Evolutionary conservation across 2,888 invertebrate species (phyloP), one percentile per base, ranked within the genome.

Genomic region (Crepidodera aurea): DNA sequence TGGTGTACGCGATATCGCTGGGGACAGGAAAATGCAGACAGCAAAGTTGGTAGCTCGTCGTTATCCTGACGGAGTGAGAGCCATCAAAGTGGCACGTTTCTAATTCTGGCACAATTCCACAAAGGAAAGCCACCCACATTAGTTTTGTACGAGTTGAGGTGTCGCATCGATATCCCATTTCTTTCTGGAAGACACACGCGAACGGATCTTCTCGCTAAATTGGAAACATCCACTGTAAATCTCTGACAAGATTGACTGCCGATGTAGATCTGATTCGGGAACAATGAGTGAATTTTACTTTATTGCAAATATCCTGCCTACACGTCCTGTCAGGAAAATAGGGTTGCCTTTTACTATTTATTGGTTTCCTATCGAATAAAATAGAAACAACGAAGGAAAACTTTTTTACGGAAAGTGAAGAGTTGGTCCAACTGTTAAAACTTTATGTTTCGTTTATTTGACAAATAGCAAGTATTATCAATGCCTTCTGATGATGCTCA

Each of bases 11-110:
- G 29, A 29, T 29, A 29, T 29, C 29, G 29, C 29, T 6, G 10
- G 29, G 29, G 10, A 8, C 10, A 32, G 32, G n/a, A 32, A 32
- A 32, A 37, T 37, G 37, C 15, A 37, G 37, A 37, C 13, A 15
- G 15, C 7, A 13, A 7, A 2, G 15, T 4, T 37, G 37, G 25
- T 12, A 1, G 46, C 15, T 44, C 48, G 12, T 19, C 48, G 16
- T 57, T 57, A 57, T 56, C 57, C 48, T 57, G 48, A 57, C 39
- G 34, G 50, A 60, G 46, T 54, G 62, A 54, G 42, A 51, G 57
- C 59, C 61, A 64, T 66, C 55, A 66, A 66, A 64, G 51, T 60
- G 59, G 66, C 60, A 66, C 66, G 66, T 66, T 66, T 62, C 64
- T 64, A 60, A 64, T 66, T 57, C 48, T 16, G 34, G 57, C 37